Evolutionary conservation across 2,888 invertebrate genomes (phyloP).

Genomic region (Phytoseiulus persimilis): DNA sequence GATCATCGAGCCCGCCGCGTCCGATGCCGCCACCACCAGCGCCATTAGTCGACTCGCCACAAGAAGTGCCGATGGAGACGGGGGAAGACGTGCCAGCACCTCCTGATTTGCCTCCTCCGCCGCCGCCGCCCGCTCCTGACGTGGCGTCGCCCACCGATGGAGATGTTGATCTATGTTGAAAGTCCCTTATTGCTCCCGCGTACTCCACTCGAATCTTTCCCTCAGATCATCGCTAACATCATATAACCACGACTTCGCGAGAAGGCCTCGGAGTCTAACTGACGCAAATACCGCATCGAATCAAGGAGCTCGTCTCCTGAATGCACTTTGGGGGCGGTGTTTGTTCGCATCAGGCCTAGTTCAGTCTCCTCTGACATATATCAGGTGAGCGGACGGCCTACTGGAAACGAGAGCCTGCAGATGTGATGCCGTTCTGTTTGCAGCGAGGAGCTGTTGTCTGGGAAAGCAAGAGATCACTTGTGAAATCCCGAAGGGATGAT

Average conservation of each 20-base stretch:
- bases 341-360: too few species aligned
- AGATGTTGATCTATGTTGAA: constrained; percentile 33
- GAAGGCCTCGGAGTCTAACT: background rate
- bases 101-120: constrained; percentile 16
- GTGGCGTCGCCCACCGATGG: constrained; percentile 6
- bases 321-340: too few species aligned
- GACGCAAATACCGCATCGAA: background rate
- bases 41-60: constrained; percentile 13
- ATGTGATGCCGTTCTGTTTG: too few species aligned
- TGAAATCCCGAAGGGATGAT: too few species aligned
- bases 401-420: too few species aligned
- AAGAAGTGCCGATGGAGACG: constrained; percentile 39
- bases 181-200: background rate
- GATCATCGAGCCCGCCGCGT: constrained; percentile 7
- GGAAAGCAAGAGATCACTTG: too few species aligned
- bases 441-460: too few species aligned
- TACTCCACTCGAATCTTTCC: background rate
- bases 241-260: background rate
- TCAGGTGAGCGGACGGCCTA: too few species aligned
- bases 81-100: constrained; percentile 8
- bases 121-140: constrained; percentile 16
- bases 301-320: too few species aligned
- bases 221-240: background rate
- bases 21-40: constrained; percentile 19
- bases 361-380: too few species aligned